Evolutionary conservation across 23 tunicate genomes (phyloP), one percentile per base, ranked within the genome.

Genomic region (Diplosoma virens): DNA sequence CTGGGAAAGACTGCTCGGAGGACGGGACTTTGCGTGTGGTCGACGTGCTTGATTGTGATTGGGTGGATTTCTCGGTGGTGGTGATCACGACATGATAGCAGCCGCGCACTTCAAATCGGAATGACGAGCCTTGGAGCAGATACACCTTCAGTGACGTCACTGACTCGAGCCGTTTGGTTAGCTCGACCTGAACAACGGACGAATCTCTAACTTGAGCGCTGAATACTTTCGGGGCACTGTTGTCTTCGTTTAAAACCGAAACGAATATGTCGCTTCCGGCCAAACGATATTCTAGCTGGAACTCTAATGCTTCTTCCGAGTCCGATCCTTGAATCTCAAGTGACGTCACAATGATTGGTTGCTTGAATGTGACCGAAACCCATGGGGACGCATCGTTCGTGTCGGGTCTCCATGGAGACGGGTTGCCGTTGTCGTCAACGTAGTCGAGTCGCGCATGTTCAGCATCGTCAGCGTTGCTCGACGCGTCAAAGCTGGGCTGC

Each of bases 301-400:
- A 72, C 22, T 65, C 66, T 22, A 70, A 59, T 25, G 79, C 85
- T 53, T 29, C 69, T 32, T 58, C 52, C 26, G 33, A 5, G 41
- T 47, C 80, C 6, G 35, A 67, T 5, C 89, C 89, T 83, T 89
- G 85, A 3, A 85, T 46, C 24, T 78, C 2, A 1, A 89, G 0
- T 4, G 86, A 69, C 2, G 85, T 71, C 1, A 89, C 74, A 37
- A 50, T 34, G n/a, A 89, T 89, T 1, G 96, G 85, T 9, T 89
- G 84, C 17, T 83, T 77, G 52, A 83, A 89, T 1, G 68, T 54
- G 30, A 89, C 85, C 28, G 59, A 30, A 4, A 83, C 30, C 96
- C 96, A 89, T 7, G 96, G 93, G 6, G 72, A 29, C 26, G 59
- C 77, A 58, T 89, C 96, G 3, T 78, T 85, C 3, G 17, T 6